Conservation (phyloP, 2,888 invertebrate species). For the Endomychus coccineus region DNA sequence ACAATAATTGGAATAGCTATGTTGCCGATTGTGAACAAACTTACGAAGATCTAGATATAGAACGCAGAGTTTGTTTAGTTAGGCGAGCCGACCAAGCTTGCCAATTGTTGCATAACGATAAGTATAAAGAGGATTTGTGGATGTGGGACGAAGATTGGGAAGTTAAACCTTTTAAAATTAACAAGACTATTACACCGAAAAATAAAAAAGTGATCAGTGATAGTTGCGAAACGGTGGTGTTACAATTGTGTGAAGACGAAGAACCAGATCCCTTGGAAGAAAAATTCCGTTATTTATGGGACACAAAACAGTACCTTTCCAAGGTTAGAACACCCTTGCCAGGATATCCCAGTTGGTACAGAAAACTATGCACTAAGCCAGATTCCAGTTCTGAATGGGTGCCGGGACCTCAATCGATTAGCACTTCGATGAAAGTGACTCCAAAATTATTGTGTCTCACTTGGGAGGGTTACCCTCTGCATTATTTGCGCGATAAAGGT, state of each 20-base stretch:
- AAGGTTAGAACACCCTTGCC: slow-evolving; percentile 63
- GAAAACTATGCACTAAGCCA: slow-evolving; percentile 72
- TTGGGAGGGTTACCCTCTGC: slow-evolving; percentile 93
- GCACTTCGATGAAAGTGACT: slow-evolving; percentile 75
- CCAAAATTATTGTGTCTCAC: slow-evolving; percentile 85
- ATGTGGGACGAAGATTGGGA: slow-evolving; percentile 97
- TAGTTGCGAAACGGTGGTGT: too few relatives aligned
- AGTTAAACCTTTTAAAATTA: slow-evolving; percentile 59
- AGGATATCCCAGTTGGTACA: slow-evolving; percentile 92
- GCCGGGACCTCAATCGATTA: slow-evolving; percentile 73
- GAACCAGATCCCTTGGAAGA: slow-evolving; percentile 44
- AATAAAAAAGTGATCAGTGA: slow-evolving; percentile 24
- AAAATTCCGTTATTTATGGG: slow-evolving; percentile 46
- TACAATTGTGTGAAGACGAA: slow-evolving; percentile 35
- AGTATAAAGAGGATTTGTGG: slow-evolving; percentile 83
- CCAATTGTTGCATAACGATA: slow-evolving; percentile 58
- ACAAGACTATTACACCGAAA: slow-evolving; percentile 37
- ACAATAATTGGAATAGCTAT: slow-evolving; percentile 89
- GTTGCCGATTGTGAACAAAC: slow-evolving; percentile 73
- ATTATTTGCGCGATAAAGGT: slow-evolving; percentile 73
- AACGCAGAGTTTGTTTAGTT: slow-evolving; percentile 70
- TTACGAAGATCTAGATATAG: slow-evolving; percentile 76
- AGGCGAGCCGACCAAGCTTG: slow-evolving; percentile 82
- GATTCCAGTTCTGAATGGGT: slow-evolving; percentile 55
- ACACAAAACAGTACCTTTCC: slow-evolving; percentile 55